Conservation (phyloP, 2,113 vertebrate genomes). For the Hippocampus zosterae region DNA sequence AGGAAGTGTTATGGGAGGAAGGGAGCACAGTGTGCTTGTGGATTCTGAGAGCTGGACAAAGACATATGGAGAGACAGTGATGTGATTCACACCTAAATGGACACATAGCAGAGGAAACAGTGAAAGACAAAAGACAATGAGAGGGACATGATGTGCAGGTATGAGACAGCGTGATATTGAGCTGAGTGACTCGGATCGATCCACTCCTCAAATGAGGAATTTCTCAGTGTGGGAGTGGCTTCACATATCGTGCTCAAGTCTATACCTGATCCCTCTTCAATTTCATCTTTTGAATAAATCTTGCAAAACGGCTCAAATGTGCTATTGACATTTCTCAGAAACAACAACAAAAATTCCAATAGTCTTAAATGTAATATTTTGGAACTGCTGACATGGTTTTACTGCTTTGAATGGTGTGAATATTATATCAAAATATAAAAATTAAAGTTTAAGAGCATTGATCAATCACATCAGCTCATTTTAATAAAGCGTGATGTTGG, state of each 20-base stretch:
- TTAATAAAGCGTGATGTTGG: conserved; percentile 25
- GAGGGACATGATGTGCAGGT: conserved; percentile 61
- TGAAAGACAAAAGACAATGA: conserved; percentile 46
- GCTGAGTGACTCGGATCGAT: conserved; percentile 24
- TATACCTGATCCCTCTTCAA: conserved; percentile 65
- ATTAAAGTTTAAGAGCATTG: conserved; percentile 2
- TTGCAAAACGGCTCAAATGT: conserved; percentile 2
- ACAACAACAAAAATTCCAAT: neutral
- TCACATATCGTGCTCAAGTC: conserved; percentile 54
- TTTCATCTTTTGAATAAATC: neutral
- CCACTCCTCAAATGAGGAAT: neutral
- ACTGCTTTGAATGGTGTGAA: neutral
- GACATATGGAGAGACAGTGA: conserved; percentile 50
- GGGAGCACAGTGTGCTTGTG: conserved; percentile 97
- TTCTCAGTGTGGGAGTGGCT: conserved; percentile 17
- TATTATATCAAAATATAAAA: no score
- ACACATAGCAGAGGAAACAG: conserved; percentile 49
- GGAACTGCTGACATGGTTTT: neutral
- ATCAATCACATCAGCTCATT: conserved; percentile 48
- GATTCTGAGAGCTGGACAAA: conserved; percentile 85
- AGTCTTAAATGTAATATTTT: neutral
- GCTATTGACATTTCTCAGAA: neutral
- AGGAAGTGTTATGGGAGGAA: conserved; percentile 88
- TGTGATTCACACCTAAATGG: conserved; percentile 62
- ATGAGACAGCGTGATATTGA: conserved; percentile 64